Base-by-base conservation (phyloP, 1,140 invertebrate species). In the Drosophila kurseongensis region DNA sequence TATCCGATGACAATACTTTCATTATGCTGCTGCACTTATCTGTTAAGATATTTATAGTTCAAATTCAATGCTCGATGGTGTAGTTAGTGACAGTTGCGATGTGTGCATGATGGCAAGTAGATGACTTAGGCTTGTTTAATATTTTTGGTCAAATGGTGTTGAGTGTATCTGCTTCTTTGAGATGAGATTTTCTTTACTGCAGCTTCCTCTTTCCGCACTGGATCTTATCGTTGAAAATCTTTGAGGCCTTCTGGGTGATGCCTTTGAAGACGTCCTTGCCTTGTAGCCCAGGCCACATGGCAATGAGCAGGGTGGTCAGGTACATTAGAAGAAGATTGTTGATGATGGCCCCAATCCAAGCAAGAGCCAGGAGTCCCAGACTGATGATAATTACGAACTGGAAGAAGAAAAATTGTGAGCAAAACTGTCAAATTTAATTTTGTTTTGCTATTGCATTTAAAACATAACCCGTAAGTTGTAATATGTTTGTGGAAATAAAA, bases 271-370 rank as follows among this genome's bases (percentile, higher is more conserved):
- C 71, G 38, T 90, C 92, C 75, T 93, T 92, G 27, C 92, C 90
- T 36, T 92, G 89, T 75, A 94, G 92, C 2, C 95, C 95, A 0
- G 95, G 95, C 91, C 93, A 93, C 72, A 95, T 89, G 16, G 93
- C 79, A 29, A 94, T 54, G 4, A 93, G 79, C 13, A 93, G 89
- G 1, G 93, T 92, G 23, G 95, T 90, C 35, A 97, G 85, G 88
- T 97, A 98, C 47, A 96, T 94, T 12, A 98, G 93, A 63, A 98
- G 94, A 40, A 97, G 92, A 92, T 98, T 98, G 91, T 97, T 96
- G 47, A 97, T 93, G 5, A 95, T 93, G 63, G 95, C 95, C 36
- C 97, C 96, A 90, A 98, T 93, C 96, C 96, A 98, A 35, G 96
- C 95, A 59, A 96, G 90, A n/a, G 94, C 75, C 44, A 95, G 79